phyloP scores from a whole-genome alignment of 2,797 vertebrate species.

The Pseudocheirus occidentalis region DNA sequence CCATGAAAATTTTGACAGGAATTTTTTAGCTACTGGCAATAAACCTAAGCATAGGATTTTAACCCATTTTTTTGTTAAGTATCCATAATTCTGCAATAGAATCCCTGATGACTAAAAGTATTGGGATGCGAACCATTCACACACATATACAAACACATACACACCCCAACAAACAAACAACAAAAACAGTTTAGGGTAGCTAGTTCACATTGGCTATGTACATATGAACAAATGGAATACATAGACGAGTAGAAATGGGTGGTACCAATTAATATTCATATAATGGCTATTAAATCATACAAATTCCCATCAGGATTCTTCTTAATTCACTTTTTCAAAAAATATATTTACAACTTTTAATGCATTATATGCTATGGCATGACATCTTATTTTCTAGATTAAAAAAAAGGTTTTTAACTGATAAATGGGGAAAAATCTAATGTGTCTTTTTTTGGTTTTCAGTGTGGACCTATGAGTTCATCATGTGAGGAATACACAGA shows the following conservation, averaged over 20 bases:
- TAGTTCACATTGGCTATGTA: neutral
- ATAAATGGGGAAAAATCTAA: neutral
- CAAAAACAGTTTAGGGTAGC: neutral
- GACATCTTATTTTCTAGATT: neutral
- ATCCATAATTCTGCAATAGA: neutral
- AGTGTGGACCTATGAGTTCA: neutral
- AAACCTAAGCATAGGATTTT: neutral
- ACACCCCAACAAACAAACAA: no score
- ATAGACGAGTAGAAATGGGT: neutral
- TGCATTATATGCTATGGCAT: neutral
- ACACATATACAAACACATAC: neutral
- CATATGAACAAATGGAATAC: neutral
- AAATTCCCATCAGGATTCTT: neutral
- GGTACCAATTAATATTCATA: neutral
- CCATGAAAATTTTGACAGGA: rapidly evolving
- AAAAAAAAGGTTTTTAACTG: neutral
- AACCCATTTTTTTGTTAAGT: neutral
- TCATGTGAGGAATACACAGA: neutral
- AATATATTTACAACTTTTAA: neutral
- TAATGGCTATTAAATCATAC: neutral
- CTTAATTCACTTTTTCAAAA: neutral
- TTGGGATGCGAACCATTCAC: neutral
- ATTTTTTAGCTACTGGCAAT: neutral
- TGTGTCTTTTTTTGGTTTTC: neutral
- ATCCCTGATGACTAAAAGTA: neutral